These are phyloP conservation scores for Drosophila borborema DNA, from an alignment of 2,888 invertebrate species.

Conservation along the genomic window DNA sequence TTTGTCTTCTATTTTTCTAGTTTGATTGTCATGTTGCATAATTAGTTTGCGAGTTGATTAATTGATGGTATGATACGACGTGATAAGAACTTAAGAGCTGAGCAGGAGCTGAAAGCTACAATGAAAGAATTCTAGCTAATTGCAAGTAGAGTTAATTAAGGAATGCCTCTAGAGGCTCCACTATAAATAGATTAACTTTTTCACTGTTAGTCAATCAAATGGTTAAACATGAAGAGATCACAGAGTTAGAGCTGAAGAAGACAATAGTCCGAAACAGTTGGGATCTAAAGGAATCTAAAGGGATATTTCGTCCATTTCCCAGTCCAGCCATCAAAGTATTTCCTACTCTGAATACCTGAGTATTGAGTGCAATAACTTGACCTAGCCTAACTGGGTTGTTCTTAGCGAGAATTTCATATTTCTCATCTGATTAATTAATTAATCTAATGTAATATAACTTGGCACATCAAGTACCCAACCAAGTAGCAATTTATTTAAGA, in stretches of 20 bases:
- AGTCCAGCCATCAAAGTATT: too few relatives aligned
- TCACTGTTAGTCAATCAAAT: not conserved
- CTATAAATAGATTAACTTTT: not conserved
- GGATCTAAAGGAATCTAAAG: too few relatives aligned
- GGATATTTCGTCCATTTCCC: too few relatives aligned
- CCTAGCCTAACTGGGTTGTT: not conserved
- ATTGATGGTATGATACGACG: conserved; percentile 33
- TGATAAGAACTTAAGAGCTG: not conserved
- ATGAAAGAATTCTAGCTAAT: not conserved
- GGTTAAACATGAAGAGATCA: not conserved
- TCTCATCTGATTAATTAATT: not conserved
- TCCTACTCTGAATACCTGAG: too few relatives aligned
- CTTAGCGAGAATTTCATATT: not conserved
- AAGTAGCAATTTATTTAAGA: not conserved
- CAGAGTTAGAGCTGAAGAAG: too few relatives aligned
- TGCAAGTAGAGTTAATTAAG: not conserved
- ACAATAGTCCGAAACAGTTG: too few relatives aligned
- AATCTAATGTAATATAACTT: not conserved
- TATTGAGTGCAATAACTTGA: too few relatives aligned
- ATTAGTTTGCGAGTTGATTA: conserved; percentile 56
- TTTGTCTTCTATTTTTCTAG: conserved; percentile 16
- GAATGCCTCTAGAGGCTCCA: not conserved
- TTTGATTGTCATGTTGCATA: conserved; percentile 49
- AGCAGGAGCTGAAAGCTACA: not conserved
- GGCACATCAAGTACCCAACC: not conserved